These are phyloP conservation scores for Sinocyclocheilus anophthalmus DNA, from an alignment of 2,113 vertebrate genomes.

Conservation along the genomic window DNA sequence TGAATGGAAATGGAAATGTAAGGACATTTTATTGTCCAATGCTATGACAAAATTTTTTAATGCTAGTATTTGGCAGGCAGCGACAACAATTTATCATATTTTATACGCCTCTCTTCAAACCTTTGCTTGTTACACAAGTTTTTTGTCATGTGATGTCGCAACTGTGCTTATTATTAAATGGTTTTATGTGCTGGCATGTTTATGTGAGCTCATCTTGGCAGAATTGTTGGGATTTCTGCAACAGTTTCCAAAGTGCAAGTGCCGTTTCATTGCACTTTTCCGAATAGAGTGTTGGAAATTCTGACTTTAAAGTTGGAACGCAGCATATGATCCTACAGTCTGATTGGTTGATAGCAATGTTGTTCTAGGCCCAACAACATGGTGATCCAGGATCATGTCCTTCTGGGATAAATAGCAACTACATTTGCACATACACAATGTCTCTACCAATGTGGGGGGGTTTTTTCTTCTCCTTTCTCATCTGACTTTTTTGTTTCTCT, in stretches of 20 bases:
- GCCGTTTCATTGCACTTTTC: neutral
- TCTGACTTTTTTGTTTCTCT: neutral
- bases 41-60: neutral
- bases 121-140: neutral
- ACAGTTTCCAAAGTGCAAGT: neutral
- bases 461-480: neutral
- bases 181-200: neutral
- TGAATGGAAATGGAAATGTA: neutral
- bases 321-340: neutral
- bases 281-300: neutral
- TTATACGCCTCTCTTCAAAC: neutral
- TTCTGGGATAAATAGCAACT: neutral
- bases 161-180: neutral
- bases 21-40: neutral
- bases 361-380: neutral
- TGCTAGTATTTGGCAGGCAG: neutral
- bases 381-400: neutral
- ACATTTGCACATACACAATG: neutral
- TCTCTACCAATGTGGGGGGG: neutral
- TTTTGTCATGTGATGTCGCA: neutral
- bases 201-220: neutral
- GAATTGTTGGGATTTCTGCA: neutral
- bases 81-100: neutral
- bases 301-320: neutral
- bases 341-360: neutral